Base-by-base conservation (phyloP, 2,797 vertebrate genomes). In the Hippoglossus hippoglossus region DNA sequence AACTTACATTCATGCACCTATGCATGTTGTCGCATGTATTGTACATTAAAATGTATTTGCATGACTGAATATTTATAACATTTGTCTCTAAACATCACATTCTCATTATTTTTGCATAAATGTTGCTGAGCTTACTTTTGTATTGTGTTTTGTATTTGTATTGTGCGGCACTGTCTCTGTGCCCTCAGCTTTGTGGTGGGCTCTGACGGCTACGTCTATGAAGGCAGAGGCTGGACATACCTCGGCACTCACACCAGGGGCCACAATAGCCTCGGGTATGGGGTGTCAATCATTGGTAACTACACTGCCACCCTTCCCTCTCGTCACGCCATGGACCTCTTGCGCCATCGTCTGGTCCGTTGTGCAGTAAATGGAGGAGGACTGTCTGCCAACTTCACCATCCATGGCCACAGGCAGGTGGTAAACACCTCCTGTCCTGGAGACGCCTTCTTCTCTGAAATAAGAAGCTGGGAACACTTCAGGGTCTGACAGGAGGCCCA, bases 141-240 rank as follows among this genome's bases (percentile, higher is more conserved):
- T 3, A 13, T 49, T 5, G 7, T 6, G 36, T 6, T 44, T 34
- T 11, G 31, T 11, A 10, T 34, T 34, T 36, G 9, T 39, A 15
- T 58, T 59, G 2, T 51, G 0, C 16, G 44, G 11, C 74, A 13
- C 4, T 59, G 0, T 26, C 6, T 74, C 21, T 69, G 3, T 24
- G 5, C 21, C 64, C 6, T 56, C 82, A 98, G 97, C 88, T 98
- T 96, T 61, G 94, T 97, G 77, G 92, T 94, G 0, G 97, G 97
- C 9, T 96, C 96, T 0, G 96, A 98, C 0, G 97, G 97, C 28
- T 96, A 96, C 65, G 24, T 98, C 54, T 98, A 98, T 9, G 95
- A 97, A 84, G 97, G 97, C 3, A 92, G 94, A 0, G 97, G 97
- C 2, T 98, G 97, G 97, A 75, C 80, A 22, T 73, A 87, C 78